Evolutionary conservation across 2,797 vertebrate genomes (phyloP).

Genomic region (Rhynchonycteris naso): DNA sequence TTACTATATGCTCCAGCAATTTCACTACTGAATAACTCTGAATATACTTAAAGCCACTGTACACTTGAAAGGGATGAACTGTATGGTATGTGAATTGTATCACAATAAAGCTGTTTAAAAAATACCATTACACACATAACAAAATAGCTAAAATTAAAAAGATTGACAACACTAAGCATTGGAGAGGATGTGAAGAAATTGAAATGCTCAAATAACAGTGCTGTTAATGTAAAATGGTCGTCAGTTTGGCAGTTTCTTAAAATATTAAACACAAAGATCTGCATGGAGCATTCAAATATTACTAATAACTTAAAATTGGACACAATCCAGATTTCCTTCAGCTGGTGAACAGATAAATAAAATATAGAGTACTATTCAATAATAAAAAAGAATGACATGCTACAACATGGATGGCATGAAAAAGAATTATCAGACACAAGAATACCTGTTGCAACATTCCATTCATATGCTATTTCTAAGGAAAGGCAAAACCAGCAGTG

Average conservation of each 20-base stretch:
- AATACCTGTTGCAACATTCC: neutral
- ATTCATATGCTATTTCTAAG: neutral
- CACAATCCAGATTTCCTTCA: neutral
- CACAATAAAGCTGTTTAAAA: slow-evolving; percentile 20
- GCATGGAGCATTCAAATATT: neutral
- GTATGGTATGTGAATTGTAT: neutral
- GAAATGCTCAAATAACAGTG: neutral
- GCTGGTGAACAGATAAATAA: neutral
- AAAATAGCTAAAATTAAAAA: slow-evolving; percentile 37
- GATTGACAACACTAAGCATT: neutral
- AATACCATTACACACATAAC: neutral
- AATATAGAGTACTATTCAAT: neutral
- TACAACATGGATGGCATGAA: neutral
- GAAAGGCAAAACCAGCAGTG: neutral
- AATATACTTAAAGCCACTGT: slow-evolving; percentile 21
- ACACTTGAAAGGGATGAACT: slow-evolving; percentile 10
- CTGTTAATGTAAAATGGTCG: neutral
- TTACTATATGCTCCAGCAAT: neutral
- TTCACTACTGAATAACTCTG: neutral
- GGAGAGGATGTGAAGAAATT: neutral
- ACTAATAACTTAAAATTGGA: neutral
- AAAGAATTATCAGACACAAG: neutral
- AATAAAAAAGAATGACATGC: neutral
- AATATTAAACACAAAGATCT: neutral
- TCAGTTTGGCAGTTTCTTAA: neutral